Base-by-base conservation (phyloP, 1,140 invertebrate species). In the Macrosteles quadrilineatus region DNA sequence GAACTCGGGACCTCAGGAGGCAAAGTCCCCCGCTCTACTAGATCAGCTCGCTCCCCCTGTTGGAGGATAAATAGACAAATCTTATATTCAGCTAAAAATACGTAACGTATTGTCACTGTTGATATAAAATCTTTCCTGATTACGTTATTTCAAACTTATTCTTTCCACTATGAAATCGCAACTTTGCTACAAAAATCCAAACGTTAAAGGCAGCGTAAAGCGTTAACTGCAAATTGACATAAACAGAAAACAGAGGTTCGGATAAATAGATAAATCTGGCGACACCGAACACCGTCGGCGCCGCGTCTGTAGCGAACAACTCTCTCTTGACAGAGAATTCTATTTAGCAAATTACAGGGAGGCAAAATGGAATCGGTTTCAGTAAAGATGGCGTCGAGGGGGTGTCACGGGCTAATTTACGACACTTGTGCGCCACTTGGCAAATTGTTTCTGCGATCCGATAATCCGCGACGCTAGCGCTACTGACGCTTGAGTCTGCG, bases 321-420 rank as follows among this genome's bases (percentile, higher is more conserved):
- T 4, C 3, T 4, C 47, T 50, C n/a, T 4, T 23, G 47, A 50
- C 47, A 50, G 47, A 6, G 47, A 50, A 50, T 50, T 23, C 47
- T 50, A 50, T 50, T 50, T 50, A 50, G 47, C 47, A 50, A 50
- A 50, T 50, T 50, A 50, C 47, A n/a, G 47, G 6, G 47, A 23
- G 47, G 17, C 17, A 50, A 50, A 23, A 50, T 50, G 47, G 47
- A 50, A 50, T 50, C 47, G 47, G 17, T 50, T 50, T 50, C 47
- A 50, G 47, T 50, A 50, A 50, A 50, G 47, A 50, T 50, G 47
- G 47, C 47, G 47, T 6, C n/a, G 47, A 6, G 4, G 6, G 47
- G 32, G 32, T 6, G 47, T 11, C 6, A n/a, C 4, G 47, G 47
- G 4, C 47, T 50, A 50, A 50, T 50, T 50, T 50, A 50, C 47